Evolutionary conservation across 2,113 vertebrate genomes (phyloP).

Genomic region (Labeo rohita): DNA sequence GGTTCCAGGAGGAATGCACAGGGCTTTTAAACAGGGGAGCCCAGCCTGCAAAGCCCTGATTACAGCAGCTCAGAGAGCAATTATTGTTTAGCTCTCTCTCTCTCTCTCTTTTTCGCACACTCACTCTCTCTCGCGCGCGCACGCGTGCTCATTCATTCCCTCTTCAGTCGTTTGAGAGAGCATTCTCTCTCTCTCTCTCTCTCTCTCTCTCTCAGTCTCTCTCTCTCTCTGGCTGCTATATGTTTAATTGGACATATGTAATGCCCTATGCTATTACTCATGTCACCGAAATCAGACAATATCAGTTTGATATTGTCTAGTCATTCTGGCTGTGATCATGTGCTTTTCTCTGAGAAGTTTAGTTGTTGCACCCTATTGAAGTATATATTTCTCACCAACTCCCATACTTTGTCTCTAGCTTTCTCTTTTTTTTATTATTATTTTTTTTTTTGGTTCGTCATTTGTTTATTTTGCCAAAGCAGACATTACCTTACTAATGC

Average conservation of each 20-base stretch:
- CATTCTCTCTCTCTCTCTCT: neutral
- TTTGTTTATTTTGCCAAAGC: too few relatives aligned
- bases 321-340: neutral
- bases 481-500: too few relatives aligned
- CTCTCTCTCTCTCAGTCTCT: too few relatives aligned
- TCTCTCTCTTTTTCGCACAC: neutral
- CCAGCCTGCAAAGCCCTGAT: constrained; percentile 73
- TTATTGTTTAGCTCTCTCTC: constrained; percentile 53
- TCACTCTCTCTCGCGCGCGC: too few relatives aligned
- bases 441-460: neutral
- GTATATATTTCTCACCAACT: neutral
- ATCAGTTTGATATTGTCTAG: neutral
- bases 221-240: constrained; percentile 3
- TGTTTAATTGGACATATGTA: constrained; percentile 41
- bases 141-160: neutral
- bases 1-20: constrained; percentile 68
- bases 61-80: constrained; percentile 60
- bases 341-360: neutral
- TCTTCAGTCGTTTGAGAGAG: neutral
- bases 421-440: neutral
- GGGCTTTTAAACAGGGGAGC: constrained; percentile 67
- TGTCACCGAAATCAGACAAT: constrained; percentile 10
- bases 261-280: constrained; percentile 29
- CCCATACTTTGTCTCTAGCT: neutral
- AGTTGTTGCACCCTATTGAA: neutral